Evolutionary conservation across 2,888 invertebrate genomes (phyloP).

Genomic region (Junonia oenone): DNA sequence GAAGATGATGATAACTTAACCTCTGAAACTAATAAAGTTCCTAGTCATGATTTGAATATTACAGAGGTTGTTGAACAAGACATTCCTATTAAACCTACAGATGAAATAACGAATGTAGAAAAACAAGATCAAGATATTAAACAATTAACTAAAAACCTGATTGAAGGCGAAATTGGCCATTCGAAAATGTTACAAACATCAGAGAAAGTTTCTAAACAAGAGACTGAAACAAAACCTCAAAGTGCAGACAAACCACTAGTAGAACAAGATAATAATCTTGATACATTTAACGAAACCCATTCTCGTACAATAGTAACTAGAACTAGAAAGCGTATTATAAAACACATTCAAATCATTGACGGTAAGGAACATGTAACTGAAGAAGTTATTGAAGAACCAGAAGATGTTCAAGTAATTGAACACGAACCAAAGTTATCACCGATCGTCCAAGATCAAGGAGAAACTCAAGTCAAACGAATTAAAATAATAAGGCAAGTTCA

Average conservation of each 20-base stretch:
- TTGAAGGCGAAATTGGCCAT: background rate
- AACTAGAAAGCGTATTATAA: slow-evolving; percentile 49
- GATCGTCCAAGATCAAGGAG: slow-evolving; percentile 40
- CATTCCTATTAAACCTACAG: background rate
- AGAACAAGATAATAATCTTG: background rate
- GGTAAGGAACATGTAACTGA: slow-evolving; percentile 91
- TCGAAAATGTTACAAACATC: background rate
- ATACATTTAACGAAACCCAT: background rate
- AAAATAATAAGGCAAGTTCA: slow-evolving; percentile 83
- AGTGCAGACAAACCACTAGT: background rate
- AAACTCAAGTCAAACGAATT: slow-evolving; percentile 48
- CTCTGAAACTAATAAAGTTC: background rate
- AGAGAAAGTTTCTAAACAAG: background rate
- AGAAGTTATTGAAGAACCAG: slow-evolving; percentile 91
- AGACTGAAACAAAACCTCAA: background rate
- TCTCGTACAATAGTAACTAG: slow-evolving; percentile 72
- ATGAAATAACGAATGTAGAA: background rate
- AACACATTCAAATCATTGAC: slow-evolving; percentile 84
- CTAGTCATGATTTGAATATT: background rate
- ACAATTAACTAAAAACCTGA: background rate
- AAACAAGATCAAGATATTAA: background rate
- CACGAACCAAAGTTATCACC: slow-evolving; percentile 47
- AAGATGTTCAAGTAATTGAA: slow-evolving; percentile 84
- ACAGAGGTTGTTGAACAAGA: background rate
- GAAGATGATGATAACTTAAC: slow-evolving; percentile 49